A percentile compares a stretch with the other conserved stretches of the same genome.
These are phyloP conservation scores for Muscidifurax raptorellus DNA, from an alignment of 1,140 invertebrate species.

Conservation along the genomic window DNA sequence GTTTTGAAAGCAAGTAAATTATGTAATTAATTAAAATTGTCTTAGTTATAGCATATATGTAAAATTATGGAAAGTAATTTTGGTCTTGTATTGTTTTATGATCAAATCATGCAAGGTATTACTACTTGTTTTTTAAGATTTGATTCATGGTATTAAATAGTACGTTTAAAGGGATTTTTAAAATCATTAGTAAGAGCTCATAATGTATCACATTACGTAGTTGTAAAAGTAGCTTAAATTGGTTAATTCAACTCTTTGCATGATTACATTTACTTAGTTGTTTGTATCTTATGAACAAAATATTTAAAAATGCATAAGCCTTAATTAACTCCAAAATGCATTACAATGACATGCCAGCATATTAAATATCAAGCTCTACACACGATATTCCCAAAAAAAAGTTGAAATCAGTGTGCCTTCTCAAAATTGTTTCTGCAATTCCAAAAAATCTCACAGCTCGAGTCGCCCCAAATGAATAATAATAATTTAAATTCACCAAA, in stretches of 20 bases:
- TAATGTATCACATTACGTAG: too few species aligned
- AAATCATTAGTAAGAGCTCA: neutral
- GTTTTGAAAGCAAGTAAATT: neutral
- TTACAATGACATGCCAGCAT: slow-evolving; percentile 27
- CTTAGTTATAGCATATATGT: neutral
- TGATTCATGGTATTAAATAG: neutral
- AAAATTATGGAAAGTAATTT: neutral
- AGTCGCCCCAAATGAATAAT: neutral
- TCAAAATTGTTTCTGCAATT: neutral
- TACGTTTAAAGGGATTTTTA: neutral
- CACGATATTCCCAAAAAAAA: slow-evolving; percentile 9
- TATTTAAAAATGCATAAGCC: neutral
- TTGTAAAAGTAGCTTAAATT: too few species aligned
- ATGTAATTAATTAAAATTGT: neutral
- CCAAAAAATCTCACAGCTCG: too few species aligned
- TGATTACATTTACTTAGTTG: neutral
- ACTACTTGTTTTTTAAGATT: neutral
- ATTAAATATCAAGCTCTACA: slow-evolving; percentile 9
- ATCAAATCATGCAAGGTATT: too few species aligned
- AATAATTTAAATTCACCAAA: neutral
- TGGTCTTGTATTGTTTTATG: too few species aligned
- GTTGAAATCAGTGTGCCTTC: slow-evolving; percentile 28
- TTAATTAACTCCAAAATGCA: slow-evolving; percentile 32
- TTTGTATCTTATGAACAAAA: neutral
- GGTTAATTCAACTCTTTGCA: neutral